These are phyloP conservation scores for Aphrophora alni DNA, from an alignment of 2,888 invertebrate species.

Conservation along the genomic window DNA sequence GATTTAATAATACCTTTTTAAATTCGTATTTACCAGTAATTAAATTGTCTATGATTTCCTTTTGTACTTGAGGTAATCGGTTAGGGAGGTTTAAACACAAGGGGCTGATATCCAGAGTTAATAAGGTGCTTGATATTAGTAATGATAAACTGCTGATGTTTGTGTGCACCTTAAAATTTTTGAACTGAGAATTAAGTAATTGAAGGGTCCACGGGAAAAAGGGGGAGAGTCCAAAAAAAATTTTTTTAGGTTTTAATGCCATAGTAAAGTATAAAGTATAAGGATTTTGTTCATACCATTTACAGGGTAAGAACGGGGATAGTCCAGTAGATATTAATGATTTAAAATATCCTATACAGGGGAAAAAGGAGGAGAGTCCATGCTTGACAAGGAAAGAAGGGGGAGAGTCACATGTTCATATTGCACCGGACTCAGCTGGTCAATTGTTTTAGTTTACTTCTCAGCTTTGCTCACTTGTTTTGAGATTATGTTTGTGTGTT, in stretches of 20 bases:
- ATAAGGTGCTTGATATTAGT: no score
- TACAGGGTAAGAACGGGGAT: slow-evolving; percentile 4
- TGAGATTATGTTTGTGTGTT: slow-evolving; percentile 16
- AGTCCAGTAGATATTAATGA: slow-evolving; percentile 13
- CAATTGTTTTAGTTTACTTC: neutral
- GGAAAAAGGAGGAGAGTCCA: slow-evolving; percentile 13
- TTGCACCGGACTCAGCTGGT: slow-evolving; percentile 10
- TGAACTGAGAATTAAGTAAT: no score
- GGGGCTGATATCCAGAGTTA: no score
- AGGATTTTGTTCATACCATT: slow-evolving; percentile 1
- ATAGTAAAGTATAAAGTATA: neutral
- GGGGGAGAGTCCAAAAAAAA: neutral
- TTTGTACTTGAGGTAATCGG: no score
- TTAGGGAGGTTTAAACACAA: no score
- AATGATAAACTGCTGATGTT: no score
- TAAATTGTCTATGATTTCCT: no score
- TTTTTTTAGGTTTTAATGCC: slow-evolving; percentile 1
- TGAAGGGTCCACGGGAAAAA: slow-evolving; percentile 14
- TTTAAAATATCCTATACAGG: slow-evolving; percentile 13
- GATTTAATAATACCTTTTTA: no score
- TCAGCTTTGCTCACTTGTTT: neutral
- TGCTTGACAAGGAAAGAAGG: slow-evolving; percentile 13
- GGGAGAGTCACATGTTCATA: neutral
- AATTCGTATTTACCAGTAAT: no score
- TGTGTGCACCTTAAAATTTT: no score